Base-by-base conservation (phyloP, 2,888 invertebrate species). In the Odontomyia ornata region DNA sequence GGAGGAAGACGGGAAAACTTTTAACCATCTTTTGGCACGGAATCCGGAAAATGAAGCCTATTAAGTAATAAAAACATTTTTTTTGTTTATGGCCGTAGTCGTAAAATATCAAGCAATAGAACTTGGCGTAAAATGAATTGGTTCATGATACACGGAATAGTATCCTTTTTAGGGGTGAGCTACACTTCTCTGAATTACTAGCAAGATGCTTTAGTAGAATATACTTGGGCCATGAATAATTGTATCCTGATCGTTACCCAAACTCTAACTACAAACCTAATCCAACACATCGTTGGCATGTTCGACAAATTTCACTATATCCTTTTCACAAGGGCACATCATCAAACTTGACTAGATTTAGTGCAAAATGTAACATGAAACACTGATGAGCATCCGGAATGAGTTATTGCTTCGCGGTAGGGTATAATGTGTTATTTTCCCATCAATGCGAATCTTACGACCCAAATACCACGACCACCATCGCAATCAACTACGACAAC, bases 391-490 rank as follows among this genome's bases (percentile, higher is more conserved):
- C 15, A 43, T 69, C 15, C 69, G 69, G 47, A 9, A 47, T 69
- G 69, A 69, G 47, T 69, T 69, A 69, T 69, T 25, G 69, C 69
- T 21, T 69, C 69, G 46, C 69, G 69, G 69, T 27, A 25, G 69
- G 69, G 47, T 23, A 69, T 69, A 69, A 69, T 69, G 69, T 69
- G 23, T 69, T 69, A 67, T 46, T 43, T 43, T 25, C 5, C 47
- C 69, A 69, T 69, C 47, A 69, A 43, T 25, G 21, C 23, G 23
- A 47, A 46, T 23, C 47, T 67, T 67, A 67, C n/a, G 36, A 3
- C 18, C 52, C 15, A 9, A 15, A 4, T 52, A 9, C n/a, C 3
- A 52, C 52, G 13, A 15, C 9, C 36, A 52, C 4, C 52, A n/a
- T 18, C 15, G 15, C 4, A n/a, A 52, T n/a, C 18, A 52, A 15